These are phyloP conservation scores for Cephalopholis sonnerati DNA, from an alignment of 2,113 vertebrate genomes.

Conservation along the genomic window DNA sequence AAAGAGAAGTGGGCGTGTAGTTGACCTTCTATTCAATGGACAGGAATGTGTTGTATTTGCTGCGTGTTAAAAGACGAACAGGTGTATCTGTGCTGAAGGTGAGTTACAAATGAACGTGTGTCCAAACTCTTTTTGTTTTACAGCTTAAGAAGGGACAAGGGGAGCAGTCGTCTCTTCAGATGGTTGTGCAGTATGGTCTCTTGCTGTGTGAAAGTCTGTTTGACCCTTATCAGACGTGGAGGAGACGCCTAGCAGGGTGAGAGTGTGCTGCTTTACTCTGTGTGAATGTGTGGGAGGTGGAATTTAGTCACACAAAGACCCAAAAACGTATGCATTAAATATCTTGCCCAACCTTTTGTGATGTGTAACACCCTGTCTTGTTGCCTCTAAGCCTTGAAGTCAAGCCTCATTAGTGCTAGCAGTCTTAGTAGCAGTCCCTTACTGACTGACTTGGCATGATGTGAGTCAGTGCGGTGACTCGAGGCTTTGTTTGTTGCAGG, in stretches of 20 bases:
- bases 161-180: slow-evolving; percentile 81
- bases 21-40: slow-evolving; percentile 33
- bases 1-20: slow-evolving; percentile 60
- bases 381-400: slow-evolving; percentile 37
- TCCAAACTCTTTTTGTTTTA: slow-evolving; percentile 24
- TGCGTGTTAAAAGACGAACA: slow-evolving; percentile 4
- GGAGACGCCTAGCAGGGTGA: slow-evolving; percentile 92
- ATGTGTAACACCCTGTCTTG: slow-evolving; percentile 34
- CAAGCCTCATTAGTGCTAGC: slow-evolving; percentile 21
- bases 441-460: slow-evolving; percentile 31
- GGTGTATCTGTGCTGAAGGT: slow-evolving; percentile 2
- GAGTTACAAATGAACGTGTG: slow-evolving; percentile 30
- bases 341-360: slow-evolving; percentile 58
- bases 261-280: slow-evolving; percentile 51
- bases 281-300: slow-evolving; percentile 64
- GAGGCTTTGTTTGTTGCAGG: slow-evolving; percentile 81
- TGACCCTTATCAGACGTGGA: slow-evolving; percentile 96
- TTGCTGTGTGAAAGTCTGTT: slow-evolving; percentile 94
- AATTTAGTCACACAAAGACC: slow-evolving; percentile 46
- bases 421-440: slow-evolving; percentile 3
- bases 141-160: slow-evolving; percentile 87
- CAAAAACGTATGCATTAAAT: slow-evolving; percentile 12
- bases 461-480: slow-evolving; percentile 45
- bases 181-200: slow-evolving; percentile 87
- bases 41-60: slow-evolving; percentile 43